A percentile compares a stretch with the other conserved stretches of the same genome.
Evolutionary conservation across 2,797 vertebrate genomes (phyloP).

Genomic region (Hydrocynus forskahlii): DNA sequence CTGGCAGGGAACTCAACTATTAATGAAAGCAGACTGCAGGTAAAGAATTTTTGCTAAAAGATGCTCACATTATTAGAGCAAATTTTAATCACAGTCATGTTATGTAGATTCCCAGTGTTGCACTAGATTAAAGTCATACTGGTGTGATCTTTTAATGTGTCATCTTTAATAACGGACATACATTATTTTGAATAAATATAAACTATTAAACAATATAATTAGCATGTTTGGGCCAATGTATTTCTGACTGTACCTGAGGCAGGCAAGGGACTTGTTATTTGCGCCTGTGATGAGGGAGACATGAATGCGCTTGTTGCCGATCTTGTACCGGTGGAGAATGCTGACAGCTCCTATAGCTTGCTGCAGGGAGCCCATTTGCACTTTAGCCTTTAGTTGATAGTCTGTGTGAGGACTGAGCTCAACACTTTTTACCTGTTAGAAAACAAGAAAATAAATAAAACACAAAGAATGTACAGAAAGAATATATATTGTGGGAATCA

Average conservation of each 20-base stretch:
- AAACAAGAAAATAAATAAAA: neutral
- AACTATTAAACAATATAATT: neutral
- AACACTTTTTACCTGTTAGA: constrained; percentile 85
- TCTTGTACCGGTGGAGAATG: constrained; percentile 89
- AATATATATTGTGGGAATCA: neutral
- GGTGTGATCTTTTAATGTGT: too few species aligned
- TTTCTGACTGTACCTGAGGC: constrained; percentile 82
- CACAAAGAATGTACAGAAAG: neutral
- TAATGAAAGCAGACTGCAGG: neutral
- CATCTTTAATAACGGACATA: too few species aligned
- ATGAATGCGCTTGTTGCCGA: constrained; percentile 93
- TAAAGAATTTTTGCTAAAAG: neutral
- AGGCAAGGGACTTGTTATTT: constrained; percentile 85
- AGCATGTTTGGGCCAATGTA: neutral
- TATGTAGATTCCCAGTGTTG: neutral
- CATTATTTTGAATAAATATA: too few species aligned
- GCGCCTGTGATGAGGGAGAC: constrained; percentile 90
- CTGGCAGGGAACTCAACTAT: neutral
- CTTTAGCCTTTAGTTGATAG: constrained; percentile 91
- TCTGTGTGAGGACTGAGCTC: constrained; percentile 97
- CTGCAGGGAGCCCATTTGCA: constrained; percentile 91
- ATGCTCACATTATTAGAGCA: too few species aligned
- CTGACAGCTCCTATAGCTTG: constrained; percentile 92
- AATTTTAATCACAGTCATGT: neutral
- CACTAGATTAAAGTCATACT: neutral